Evolutionary conservation across 2,888 invertebrate species (phyloP), one percentile per base, ranked within the genome.

Genomic region (Heterodera filipjevi): DNA sequence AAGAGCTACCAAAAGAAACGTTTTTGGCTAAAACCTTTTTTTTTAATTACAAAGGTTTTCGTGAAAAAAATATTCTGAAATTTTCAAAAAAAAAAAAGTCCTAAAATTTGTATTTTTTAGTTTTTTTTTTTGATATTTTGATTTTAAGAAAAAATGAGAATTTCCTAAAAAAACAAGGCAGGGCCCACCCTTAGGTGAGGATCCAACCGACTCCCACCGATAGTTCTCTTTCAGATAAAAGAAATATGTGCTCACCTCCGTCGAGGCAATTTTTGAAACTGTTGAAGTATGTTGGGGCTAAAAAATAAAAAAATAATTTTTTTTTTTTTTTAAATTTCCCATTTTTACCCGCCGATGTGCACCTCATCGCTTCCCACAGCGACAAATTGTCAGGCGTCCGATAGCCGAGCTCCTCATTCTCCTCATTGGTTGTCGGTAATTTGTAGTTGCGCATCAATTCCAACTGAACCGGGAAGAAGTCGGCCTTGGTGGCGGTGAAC

Each of bases 401-500:
- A 77, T 84, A 89, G 12, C 89, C 89, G 30, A 89, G 73, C 66
- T 84, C 82, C 12, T 83, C 78, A 76, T 89, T 89, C 68, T 87
- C 87, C 32, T 84, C 83, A 16, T 83, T 83, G 22, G 76, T 77
- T 8, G 75, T 71, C 72, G 86, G 90, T 81, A 85, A 86, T 79
- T 93, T 92, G 89, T 95, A 96, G 89, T 95, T 97, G 74, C 97
- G 92, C 90, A 99, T 98, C 66, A 98, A 91, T 90, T 97, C 96
- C 33, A 98, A 91, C 86, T 96, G 95, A 0, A 96, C 94, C 0
- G 99, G 99, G 89, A 94, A 94, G 49, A 95, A 92, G 89, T 97
- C 96, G 0, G 95, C 96, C 82, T 96, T 90, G 0, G 95, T 93
- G 0, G 94, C 95, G 0, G 96, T 93, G 16, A 98, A 93, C 92